Conservation (phyloP, 2,113 vertebrate species). For the Sebastes fasciatus region DNA sequence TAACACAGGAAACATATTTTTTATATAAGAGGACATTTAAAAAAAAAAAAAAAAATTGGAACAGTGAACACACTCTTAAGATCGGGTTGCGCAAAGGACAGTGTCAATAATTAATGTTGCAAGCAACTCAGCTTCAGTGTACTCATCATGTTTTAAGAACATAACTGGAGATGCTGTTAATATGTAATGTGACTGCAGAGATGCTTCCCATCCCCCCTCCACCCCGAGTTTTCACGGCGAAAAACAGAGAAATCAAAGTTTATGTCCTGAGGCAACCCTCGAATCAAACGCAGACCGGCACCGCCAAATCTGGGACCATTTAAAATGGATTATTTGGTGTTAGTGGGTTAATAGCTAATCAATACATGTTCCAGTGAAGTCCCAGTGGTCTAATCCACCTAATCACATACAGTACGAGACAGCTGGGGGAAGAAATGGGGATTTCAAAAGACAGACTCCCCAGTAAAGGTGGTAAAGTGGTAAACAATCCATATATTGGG, state of each 20-base stretch:
- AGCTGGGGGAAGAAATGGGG: not conserved
- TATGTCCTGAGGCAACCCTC: constrained; percentile 72
- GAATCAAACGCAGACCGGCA: constrained; percentile 71
- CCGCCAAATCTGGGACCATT: constrained; percentile 84
- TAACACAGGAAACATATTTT: constrained; percentile 50
- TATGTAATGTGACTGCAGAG: constrained; percentile 68
- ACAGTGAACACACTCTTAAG: constrained; percentile 67
- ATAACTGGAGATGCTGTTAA: constrained; percentile 76
- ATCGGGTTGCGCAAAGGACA: constrained; percentile 81
- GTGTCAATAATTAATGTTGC: constrained; percentile 82
- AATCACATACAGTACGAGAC: constrained; percentile 39
- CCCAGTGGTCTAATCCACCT: constrained; percentile 81
- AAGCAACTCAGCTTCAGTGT: constrained; percentile 71
- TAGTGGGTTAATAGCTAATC: constrained; percentile 88
- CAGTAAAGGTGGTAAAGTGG: not conserved
- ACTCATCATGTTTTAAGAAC: constrained; percentile 80
- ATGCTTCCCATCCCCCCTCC: constrained; percentile 36
- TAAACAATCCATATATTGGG: not conserved
- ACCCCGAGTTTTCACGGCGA: constrained; percentile 37
- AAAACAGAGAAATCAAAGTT: constrained; percentile 73
- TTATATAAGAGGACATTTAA: constrained; percentile 36
- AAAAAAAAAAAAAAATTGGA: constrained; percentile 48
- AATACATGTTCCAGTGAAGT: constrained; percentile 85
- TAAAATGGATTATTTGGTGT: constrained; percentile 89
- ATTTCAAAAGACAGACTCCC: not conserved